These are phyloP conservation scores for Dysmachus trigonus DNA, from an alignment of 2,888 invertebrate genomes.

Conservation along the genomic window DNA sequence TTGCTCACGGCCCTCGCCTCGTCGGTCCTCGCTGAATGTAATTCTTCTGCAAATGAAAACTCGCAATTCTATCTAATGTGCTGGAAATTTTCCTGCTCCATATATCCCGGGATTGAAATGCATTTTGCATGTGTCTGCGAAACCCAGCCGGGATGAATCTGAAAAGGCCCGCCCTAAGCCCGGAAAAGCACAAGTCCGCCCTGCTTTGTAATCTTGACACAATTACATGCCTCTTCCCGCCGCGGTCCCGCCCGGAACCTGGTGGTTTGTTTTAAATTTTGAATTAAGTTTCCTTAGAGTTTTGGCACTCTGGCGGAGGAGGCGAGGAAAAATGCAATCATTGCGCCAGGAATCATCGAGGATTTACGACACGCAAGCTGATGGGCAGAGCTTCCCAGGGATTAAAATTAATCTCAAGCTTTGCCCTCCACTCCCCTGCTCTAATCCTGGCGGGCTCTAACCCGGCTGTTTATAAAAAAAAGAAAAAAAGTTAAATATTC, in stretches of 20 bases:
- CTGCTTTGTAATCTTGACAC: slow-evolving; percentile 39
- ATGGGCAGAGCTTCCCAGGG: neutral
- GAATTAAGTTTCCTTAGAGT: neutral
- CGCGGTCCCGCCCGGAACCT: neutral
- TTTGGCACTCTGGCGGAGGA: neutral
- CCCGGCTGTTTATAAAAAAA: neutral
- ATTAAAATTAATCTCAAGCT: neutral
- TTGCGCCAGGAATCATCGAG: neutral
- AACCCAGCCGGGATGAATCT: neutral
- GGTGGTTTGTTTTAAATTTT: slow-evolving; percentile 30
- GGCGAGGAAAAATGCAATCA: slow-evolving; percentile 19
- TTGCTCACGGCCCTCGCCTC: neutral
- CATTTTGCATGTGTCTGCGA: slow-evolving; percentile 11
- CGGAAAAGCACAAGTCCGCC: neutral
- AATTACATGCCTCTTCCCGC: neutral
- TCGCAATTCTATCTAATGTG: slow-evolving; percentile 41
- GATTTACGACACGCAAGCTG: neutral
- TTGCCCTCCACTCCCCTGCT: too few relatives aligned
- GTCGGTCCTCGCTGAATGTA: neutral
- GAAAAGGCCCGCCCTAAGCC: neutral
- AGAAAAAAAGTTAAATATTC: neutral
- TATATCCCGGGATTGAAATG: slow-evolving; percentile 31
- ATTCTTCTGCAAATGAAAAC: slow-evolving; percentile 39
- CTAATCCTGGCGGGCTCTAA: neutral
- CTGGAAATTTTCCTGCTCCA: slow-evolving; percentile 39